phyloP scores from a whole-genome alignment of 1,140 invertebrate genomes.

The Drosophila melanica region DNA sequence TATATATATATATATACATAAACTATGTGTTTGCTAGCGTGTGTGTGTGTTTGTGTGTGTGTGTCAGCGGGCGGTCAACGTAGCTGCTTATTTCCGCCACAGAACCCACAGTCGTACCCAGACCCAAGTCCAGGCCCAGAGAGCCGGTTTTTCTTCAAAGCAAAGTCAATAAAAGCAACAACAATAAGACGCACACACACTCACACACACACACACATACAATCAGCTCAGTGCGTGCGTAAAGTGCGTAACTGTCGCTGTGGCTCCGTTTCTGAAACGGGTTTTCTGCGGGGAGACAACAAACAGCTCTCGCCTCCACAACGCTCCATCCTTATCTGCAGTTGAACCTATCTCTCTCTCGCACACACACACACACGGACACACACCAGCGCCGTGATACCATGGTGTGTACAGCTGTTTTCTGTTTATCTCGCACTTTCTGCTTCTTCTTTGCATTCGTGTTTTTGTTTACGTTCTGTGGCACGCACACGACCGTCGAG shows the following conservation, averaged over 20 bases:
- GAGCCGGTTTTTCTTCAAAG: constrained; percentile 79
- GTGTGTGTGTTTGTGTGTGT: constrained; percentile 36
- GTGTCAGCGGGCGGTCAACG: constrained; percentile 49
- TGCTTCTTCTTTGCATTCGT: constrained; percentile 77
- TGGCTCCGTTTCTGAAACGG: constrained; percentile 57
- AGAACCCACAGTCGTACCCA: constrained; percentile 32
- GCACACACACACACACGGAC: constrained; percentile 2
- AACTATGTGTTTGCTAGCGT: neutral
- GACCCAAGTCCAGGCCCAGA: constrained; percentile 48
- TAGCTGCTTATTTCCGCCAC: constrained; percentile 68
- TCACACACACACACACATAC: constrained; percentile 30
- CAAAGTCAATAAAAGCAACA: constrained; percentile 39
- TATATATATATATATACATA: too few species aligned
- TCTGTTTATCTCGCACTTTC: constrained; percentile 81
- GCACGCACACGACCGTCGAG: constrained; percentile 64
- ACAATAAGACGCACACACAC: constrained; percentile 24
- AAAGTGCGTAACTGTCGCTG: constrained; percentile 79
- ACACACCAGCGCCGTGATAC: neutral
- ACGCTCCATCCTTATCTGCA: constrained; percentile 2
- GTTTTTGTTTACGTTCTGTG: constrained; percentile 80
- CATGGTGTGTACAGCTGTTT: constrained; percentile 79
- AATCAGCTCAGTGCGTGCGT: constrained; percentile 64
- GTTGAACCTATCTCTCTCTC: constrained; percentile 22
- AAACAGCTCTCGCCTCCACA: constrained; percentile 11
- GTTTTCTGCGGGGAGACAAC: constrained; percentile 60